Base-by-base conservation (phyloP, 2,113 vertebrate genomes). In the Coturnix japonica region DNA sequence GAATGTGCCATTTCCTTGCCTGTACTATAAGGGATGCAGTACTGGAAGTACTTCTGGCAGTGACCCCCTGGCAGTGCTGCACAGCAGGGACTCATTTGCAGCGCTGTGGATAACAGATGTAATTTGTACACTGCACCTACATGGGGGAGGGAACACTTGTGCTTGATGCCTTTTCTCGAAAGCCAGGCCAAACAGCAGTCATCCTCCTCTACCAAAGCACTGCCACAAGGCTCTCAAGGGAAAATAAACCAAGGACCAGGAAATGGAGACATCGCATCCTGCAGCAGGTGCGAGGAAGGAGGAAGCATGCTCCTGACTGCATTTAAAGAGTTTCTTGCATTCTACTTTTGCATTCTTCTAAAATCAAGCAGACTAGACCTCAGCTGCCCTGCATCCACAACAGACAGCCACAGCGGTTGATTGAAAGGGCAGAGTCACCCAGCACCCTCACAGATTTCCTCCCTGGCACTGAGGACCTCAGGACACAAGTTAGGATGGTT, bases 231-330 rank as follows among this genome's bases (percentile, higher is more conserved):
- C 73, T 63, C 59, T 63, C 17, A 54, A 59, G 46, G 73, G 13
- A 85, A 88, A 81, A 31, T n/a, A 84, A 94, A 81, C 41, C 63
- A 87, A 93, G 90, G 86, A 70, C 31, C 35, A 60, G 51, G 67
- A 64, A 91, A 66, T 30, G 23, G 51, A 93, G 56, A 93, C 26
- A 77, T 13, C 13, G 3, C 3, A 85, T 60, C 78, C 59, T 95
- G 84, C 81, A 91, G 90, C 74, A 85, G 91, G 89, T 91, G 53
- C 71, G 47, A 16, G 49, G 57, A 86, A 94, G 53, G 8, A 89
- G 49, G 63, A 44, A 85, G 74, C 84, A 54, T 47, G 89, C 91
- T 82, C 51, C 60, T 30, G 18, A 87, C 87, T 19, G 2, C 67
- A 47, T 0, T 30, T 76, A 49, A 86, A 72, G 83, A 85, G 87